phyloP scores from a whole-genome alignment of 1,140 invertebrate genomes.

The Drusus annulatus region DNA sequence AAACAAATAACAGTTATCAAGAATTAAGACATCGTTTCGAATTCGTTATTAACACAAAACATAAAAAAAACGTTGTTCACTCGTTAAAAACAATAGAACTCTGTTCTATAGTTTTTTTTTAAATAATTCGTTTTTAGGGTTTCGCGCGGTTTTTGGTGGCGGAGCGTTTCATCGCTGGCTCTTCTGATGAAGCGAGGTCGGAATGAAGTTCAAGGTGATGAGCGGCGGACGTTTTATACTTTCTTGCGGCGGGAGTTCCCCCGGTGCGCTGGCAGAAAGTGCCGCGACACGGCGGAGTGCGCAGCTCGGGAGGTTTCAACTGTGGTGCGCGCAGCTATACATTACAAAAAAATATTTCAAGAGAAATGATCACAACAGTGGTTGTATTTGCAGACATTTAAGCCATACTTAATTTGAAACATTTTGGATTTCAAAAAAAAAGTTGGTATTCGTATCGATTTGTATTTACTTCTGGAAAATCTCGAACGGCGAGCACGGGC shows the following conservation, averaged over 20 bases:
- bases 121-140: neutral
- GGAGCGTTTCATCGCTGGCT: neutral
- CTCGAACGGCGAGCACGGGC: no score
- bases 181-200: neutral
- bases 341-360: neutral
- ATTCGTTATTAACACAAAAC: neutral
- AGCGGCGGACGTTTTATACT: conserved; percentile 52
- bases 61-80: neutral
- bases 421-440: no score
- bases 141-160: neutral
- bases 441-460: no score
- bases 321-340: conserved; percentile 31
- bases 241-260: neutral
- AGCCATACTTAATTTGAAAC: no score
- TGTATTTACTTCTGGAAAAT: no score
- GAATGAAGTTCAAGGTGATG: conserved; percentile 58
- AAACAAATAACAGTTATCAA: no score
- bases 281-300: conserved; percentile 43
- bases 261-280: conserved; percentile 51
- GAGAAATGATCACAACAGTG: no score
- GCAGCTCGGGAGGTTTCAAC: conserved; percentile 6
- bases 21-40: conserved; percentile 12
- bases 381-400: no score
- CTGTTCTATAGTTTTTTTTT: neutral
- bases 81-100: neutral